Evolutionary conservation across 2,888 invertebrate genomes (phyloP), one percentile per base, ranked within the genome.

Genomic region (Gari tellinella): DNA sequence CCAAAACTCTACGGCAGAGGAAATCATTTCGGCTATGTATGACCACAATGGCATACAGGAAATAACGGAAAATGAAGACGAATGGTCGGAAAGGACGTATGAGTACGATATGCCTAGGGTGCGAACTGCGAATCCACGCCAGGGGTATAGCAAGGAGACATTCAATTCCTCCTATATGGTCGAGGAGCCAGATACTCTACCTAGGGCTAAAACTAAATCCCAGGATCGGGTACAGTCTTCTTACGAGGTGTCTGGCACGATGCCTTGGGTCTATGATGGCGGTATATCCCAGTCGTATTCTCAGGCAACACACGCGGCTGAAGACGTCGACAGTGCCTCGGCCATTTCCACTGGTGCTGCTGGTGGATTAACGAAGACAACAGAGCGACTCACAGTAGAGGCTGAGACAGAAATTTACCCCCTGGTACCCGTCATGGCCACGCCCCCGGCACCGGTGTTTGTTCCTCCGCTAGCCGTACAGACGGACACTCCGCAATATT

Each of bases 11-110:
- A 84, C 82, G 14, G 84, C 84, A 0, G 77, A 82, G 25, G 84
- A 84, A 46, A 80, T 84, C 25, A 25, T 84, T n/a, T 51, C 75
- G 5, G 75, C 78, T 12, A 72, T 84, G 64, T 84, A 82, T 61
- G 64, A 62, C n/a, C 69, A 67, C 7, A 62, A 62, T 41, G 67
- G 69, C 21, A 65, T 81, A 10, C 65, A 68, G 10, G 84, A 84
- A 64, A 72, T 73, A 10, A 75, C 76, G 12, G 81, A 83, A 57
- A 73, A 77, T 56, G 80, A 80, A 48, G 76, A 80, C 26, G 76
- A 80, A 66, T 72, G 68, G 63, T 74, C 72, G 7, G 79, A 79
- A 53, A 51, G 74, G 25, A 75, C 79, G 17, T 78, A 78, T 56
- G 73, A 78, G 31, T 78, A 69, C 41, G 78, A 73, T n/a, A 25